Base-by-base conservation (phyloP, 1,140 invertebrate species). In the Stenopsyche tienmushanensis region DNA sequence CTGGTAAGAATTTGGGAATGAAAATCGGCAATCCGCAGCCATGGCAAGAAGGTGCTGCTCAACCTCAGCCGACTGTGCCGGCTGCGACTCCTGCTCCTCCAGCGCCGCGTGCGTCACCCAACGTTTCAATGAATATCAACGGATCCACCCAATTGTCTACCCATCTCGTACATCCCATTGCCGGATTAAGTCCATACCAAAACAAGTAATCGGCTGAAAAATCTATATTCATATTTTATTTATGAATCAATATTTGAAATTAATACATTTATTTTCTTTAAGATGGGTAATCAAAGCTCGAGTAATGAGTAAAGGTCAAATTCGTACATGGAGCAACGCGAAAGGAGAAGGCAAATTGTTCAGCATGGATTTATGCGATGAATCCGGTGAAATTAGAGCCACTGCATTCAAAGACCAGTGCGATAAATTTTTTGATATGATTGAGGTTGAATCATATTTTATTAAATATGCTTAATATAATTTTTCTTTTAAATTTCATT, bases 261-360 rank as follows among this genome's bases (percentile, higher is more conserved):
- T 44, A 44, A 44, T 18, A 65, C 64, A 18, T 53, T 66, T 25
- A 39, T 34, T 72, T 71, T 64, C 67, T 72, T 73, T 50, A 69
- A 93, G 90, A 74, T 98, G 94, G 94, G 88, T 92, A 1, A 96
- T 99, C 62, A 92, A 93, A 75, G 97, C 89, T 21, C 83, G 96
- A 44, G 91, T 98, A 0, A 91, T 89, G 9, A 88, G 84, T 66
- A 99, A 99, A 76, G 84, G 88, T 5, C 73, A 79, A 0, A 89
- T 98, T 29, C 84, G 90, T 65, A 91, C 88, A 0, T 98, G 94
- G 92, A 93, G 86, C 44, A 99, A 98, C 79, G 88, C 93, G 0
- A 84, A 85, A 53, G 95, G 96, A 0, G 92, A 96, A 80, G 97
- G 96, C 0, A 94, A 94, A 75, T 80, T 99, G 0, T 99, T 99